Conservation (phyloP, 2,888 invertebrate species). For the Apamea monoglypha region DNA sequence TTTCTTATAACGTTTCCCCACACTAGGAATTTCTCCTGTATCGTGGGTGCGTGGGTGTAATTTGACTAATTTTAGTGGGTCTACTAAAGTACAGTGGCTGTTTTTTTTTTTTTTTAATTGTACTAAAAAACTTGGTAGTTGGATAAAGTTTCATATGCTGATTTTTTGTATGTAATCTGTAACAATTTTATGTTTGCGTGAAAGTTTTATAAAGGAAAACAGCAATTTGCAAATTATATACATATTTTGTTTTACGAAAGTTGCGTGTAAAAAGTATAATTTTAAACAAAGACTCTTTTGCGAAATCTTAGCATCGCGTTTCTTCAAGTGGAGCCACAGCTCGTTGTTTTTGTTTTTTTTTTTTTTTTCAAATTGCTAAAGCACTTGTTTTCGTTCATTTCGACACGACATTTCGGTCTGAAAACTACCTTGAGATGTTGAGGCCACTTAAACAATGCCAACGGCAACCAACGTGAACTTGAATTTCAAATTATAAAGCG, state of each 20-base stretch:
- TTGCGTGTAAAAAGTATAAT: constrained; percentile 14
- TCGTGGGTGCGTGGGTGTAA: too few relatives aligned
- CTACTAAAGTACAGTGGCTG: too few relatives aligned
- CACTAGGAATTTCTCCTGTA: too few relatives aligned
- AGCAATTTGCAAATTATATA: constrained; percentile 6
- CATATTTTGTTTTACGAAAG: constrained; percentile 9
- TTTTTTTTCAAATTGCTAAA: neutral
- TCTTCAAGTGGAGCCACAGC: neutral
- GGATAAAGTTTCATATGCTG: neutral
- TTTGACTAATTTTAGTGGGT: too few relatives aligned
- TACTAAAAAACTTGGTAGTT: neutral
- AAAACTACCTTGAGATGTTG: neutral
- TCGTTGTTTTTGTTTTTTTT: neutral
- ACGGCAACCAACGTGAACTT: neutral
- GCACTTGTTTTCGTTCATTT: too few relatives aligned
- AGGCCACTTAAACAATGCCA: neutral
- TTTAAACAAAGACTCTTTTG: constrained; percentile 15
- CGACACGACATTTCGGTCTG: neutral
- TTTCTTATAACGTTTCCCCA: too few relatives aligned
- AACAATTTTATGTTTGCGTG: constrained; percentile 13
- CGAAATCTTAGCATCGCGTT: constrained; percentile 11
- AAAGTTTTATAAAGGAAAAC: constrained; percentile 10
- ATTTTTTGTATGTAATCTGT: neutral
- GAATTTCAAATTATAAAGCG: neutral
- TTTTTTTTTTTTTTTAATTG: too few relatives aligned